Evolutionary conservation across 1,140 invertebrate genomes (phyloP).

Genomic region (Caenorhabditis latens): DNA sequence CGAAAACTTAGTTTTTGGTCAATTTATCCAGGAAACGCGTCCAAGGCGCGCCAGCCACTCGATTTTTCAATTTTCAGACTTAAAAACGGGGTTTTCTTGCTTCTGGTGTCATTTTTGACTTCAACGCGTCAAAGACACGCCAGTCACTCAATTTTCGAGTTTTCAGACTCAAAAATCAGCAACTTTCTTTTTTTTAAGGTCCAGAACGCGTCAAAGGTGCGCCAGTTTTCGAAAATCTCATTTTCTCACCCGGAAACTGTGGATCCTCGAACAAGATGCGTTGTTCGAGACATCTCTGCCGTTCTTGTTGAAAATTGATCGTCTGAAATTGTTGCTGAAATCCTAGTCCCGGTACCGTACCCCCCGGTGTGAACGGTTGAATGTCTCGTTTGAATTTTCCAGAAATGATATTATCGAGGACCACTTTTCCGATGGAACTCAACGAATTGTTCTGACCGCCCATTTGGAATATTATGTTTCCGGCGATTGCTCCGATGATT

Average conservation of each 20-base stretch:
- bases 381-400: conserved; percentile 72
- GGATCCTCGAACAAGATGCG: conserved; percentile 83
- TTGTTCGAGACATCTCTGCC: conserved; percentile 78
- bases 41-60: too few species aligned
- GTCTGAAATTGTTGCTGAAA: conserved; percentile 86
- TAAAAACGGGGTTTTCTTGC: too few species aligned
- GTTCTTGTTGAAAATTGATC: conserved; percentile 69
- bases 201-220: too few species aligned
- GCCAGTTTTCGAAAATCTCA: too few species aligned
- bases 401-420: conserved; percentile 73
- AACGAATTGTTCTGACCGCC: conserved; percentile 71
- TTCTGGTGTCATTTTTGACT: too few species aligned
- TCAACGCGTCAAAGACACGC: too few species aligned
- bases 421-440: conserved; percentile 72
- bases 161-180: too few species aligned
- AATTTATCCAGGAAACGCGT: too few species aligned
- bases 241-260: conserved; percentile 80
- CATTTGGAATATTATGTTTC: conserved; percentile 73
- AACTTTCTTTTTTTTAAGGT: too few species aligned
- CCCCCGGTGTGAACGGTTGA: conserved; percentile 36
- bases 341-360: conserved; percentile 39
- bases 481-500: conserved; percentile 74
- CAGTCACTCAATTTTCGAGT: too few species aligned
- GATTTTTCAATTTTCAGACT: too few species aligned
- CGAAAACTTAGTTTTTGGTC: too few species aligned